Base-by-base conservation (phyloP, 1,140 invertebrate genomes). In the Hylyphantes graminicola region DNA sequence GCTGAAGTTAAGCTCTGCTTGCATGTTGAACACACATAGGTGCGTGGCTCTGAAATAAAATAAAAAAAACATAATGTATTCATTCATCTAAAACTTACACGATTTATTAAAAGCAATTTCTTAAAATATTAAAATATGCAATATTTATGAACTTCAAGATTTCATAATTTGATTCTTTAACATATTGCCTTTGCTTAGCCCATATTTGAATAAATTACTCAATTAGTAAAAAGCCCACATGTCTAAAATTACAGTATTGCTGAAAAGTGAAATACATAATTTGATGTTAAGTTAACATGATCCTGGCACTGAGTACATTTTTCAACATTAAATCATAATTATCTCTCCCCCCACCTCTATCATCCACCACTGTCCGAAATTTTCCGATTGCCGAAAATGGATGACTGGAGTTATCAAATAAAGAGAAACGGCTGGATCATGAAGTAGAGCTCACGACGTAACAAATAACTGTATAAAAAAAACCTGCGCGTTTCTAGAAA, bases 11-110 rank as follows among this genome's bases (percentile, higher is more conserved):
- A 93, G 63, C 95, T 93, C 75, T 94, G 93, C 87, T 97, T 97
- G 91, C 97, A 99, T 54, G 97, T 97, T 17, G 94, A 96, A 90
- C 97, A 99, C 61, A 96, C 94, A 89, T 97, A 95, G 91, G 95
- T 95, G 89, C 94, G 94, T 85, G 97, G 97, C 92, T 99, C 97
- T 98, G 94, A 65, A 93, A 95, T 93, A 85, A 87, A 85, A 88
- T 86, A 80, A 85, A 86, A 74, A 57, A 68, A 83, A 67, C 2
- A 21, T 53, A 76, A 68, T 15, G 13, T 65, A 65, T 51, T 78
- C 53, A 5, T 15, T 55, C 13, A 7, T 55, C 53, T 19, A 74
- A 73, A 73, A 21, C n/a, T 11, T 13, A 7, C 4, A 13, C 12
- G n/a, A 3, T 13, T 13, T 59, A 59, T 57, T n/a, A 67, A 67